Conservation (phyloP, 2,888 invertebrate species). For the Microctonus aethiopoides region DNA sequence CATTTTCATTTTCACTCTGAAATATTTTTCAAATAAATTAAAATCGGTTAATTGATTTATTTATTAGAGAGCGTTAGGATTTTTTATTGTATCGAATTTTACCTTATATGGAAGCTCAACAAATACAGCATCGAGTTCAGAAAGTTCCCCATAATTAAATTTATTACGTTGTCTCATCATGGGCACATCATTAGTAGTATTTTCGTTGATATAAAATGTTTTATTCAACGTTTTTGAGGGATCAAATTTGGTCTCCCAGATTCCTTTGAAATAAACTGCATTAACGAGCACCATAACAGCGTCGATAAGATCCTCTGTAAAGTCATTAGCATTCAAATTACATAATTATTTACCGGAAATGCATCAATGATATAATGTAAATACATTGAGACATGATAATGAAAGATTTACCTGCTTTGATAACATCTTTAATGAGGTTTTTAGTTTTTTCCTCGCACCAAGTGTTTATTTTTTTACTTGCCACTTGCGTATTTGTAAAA, state of each 20-base stretch:
- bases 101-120: constrained; percentile 78
- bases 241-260: constrained; percentile 79
- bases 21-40: neutral
- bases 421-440: constrained; percentile 81
- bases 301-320: constrained; percentile 69
- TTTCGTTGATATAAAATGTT: constrained; percentile 74
- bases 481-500: constrained; percentile 69
- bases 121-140: constrained; percentile 72
- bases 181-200: constrained; percentile 72
- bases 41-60: neutral
- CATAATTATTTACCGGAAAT: neutral
- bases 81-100: constrained; percentile 18
- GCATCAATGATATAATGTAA: neutral
- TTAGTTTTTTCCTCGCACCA: constrained; percentile 87
- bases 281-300: constrained; percentile 83
- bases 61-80: neutral
- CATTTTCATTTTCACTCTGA: constrained; percentile 67
- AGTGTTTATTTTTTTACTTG: constrained; percentile 75
- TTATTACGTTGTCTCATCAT: constrained; percentile 76
- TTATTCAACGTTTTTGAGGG: constrained; percentile 69
- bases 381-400: neutral
- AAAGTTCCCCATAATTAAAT: constrained; percentile 68
- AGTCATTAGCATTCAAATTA: neutral
- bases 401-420: constrained; percentile 68
- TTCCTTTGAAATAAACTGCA: constrained; percentile 87